phyloP scores from a whole-genome alignment of 1,140 invertebrate species.

The Homarus americanus region DNA sequence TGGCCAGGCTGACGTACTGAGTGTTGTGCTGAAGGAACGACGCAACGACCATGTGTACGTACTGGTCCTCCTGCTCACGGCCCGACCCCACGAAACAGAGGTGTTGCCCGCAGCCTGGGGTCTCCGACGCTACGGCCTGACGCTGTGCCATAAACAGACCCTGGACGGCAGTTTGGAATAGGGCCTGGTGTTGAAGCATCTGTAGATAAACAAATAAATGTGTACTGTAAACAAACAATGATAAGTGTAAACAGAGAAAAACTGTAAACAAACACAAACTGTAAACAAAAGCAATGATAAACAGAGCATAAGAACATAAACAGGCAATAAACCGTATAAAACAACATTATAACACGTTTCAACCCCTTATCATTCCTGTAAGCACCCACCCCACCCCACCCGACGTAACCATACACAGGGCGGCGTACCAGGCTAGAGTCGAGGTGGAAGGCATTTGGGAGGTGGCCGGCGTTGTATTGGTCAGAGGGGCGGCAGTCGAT shows the following conservation, averaged over 20 bases:
- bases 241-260: not conserved
- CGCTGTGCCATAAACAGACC: constrained; percentile 93
- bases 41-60: constrained; percentile 98
- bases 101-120: constrained; percentile 95
- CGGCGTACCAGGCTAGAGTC: constrained; percentile 87
- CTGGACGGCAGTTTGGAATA: constrained; percentile 96
- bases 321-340: too few relatives aligned
- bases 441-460: constrained; percentile 97
- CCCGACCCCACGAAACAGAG: constrained; percentile 98
- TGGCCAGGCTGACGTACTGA: constrained; percentile 93
- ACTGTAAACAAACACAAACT: not conserved
- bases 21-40: constrained; percentile 97
- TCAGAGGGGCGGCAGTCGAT: constrained; percentile 98
- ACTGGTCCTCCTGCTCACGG: constrained; percentile 95
- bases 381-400: too few relatives aligned
- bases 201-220: constrained; percentile 76
- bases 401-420: too few relatives aligned
- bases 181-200: constrained; percentile 96
- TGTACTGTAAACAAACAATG: too few relatives aligned
- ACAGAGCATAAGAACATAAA: too few relatives aligned
- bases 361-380: too few relatives aligned
- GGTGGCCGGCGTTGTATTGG: constrained; percentile 97
- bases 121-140: constrained; percentile 92
- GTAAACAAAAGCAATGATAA: not conserved
- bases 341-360: too few relatives aligned